A percentile compares a stretch with the other conserved stretches of the same genome.
Conservation (phyloP, 92 coral and sea anemone genomes). For the Heteractis magnifica region DNA sequence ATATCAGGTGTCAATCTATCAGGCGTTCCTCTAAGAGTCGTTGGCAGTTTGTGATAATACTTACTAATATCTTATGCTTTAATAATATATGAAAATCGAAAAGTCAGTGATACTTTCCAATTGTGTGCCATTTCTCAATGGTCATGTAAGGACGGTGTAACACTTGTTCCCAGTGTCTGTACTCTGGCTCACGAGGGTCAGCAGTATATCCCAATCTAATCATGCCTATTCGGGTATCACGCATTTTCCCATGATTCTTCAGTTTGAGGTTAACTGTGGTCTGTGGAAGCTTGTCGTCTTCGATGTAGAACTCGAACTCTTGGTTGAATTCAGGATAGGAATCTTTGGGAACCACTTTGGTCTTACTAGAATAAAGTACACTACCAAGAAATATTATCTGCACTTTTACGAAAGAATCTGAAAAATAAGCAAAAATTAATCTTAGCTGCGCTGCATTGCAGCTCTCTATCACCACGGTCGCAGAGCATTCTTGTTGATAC, state of each 20-base stretch:
- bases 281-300: constrained; percentile 84
- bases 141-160: constrained; percentile 86
- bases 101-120: constrained; percentile 37
- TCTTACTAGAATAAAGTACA: constrained; percentile 65
- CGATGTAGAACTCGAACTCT: constrained; percentile 68
- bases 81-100: not conserved
- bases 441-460: not conserved
- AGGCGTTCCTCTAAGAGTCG: not conserved
- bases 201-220: constrained; percentile 85
- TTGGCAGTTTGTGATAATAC: too few species aligned
- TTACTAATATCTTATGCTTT: too few species aligned
- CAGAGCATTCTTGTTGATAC: too few species aligned
- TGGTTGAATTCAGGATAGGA: constrained; percentile 67
- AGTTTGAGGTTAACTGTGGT: constrained; percentile 73
- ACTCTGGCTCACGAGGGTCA: constrained; percentile 71
- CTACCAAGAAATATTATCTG: constrained; percentile 69
- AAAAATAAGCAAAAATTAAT: not conserved
- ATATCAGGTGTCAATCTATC: not conserved
- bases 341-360: constrained; percentile 60
- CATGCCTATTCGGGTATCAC: constrained; percentile 64
- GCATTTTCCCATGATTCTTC: constrained; percentile 70
- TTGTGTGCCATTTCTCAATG: constrained; percentile 86
- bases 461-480: not conserved
- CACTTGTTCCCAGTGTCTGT: constrained; percentile 95
- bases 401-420: constrained; percentile 86